Evolutionary conservation across 2,797 vertebrate genomes (phyloP).

Genomic region (Anomalospiza imberbis): DNA sequence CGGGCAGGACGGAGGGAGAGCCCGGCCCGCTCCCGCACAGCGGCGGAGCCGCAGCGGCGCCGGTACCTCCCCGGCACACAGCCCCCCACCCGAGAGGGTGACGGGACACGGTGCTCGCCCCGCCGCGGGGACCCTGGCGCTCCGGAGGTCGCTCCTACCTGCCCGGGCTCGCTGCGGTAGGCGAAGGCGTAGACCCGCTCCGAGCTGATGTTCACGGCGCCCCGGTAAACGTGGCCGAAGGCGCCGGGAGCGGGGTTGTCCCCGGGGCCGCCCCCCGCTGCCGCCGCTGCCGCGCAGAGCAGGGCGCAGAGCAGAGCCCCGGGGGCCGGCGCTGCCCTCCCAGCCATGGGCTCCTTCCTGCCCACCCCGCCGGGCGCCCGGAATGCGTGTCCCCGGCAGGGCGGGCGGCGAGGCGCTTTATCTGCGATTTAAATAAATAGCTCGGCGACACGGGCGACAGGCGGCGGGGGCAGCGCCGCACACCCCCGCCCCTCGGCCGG

Average conservation of each 20-base stretch:
- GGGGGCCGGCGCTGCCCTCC: neutral
- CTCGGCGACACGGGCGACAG: neutral
- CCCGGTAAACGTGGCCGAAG: conserved; percentile 71
- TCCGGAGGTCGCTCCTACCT: conserved; percentile 64
- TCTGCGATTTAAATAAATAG: neutral
- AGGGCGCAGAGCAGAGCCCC: neutral
- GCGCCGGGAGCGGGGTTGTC: neutral
- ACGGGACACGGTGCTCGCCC: neutral
- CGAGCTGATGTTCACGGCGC: conserved; percentile 64
- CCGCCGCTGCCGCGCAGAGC: neutral
- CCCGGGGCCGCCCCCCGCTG: neutral
- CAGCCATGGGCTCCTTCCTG: neutral
- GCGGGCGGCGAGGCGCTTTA: neutral
- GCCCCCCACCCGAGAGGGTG: accelerated
- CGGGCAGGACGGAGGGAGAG: neutral
- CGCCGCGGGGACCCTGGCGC: neutral
- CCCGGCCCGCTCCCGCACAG: neutral
- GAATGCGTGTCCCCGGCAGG: neutral
- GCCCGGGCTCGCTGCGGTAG: conserved; percentile 71
- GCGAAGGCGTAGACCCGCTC: conserved; percentile 76
- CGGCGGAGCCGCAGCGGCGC: neutral
- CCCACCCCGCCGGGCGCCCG: neutral
- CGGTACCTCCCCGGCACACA: neutral
- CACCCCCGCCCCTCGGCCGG: neutral
- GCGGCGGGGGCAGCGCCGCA: neutral